Conservation (phyloP, 2,797 vertebrate genomes). For the Alosa sapidissima region DNA sequence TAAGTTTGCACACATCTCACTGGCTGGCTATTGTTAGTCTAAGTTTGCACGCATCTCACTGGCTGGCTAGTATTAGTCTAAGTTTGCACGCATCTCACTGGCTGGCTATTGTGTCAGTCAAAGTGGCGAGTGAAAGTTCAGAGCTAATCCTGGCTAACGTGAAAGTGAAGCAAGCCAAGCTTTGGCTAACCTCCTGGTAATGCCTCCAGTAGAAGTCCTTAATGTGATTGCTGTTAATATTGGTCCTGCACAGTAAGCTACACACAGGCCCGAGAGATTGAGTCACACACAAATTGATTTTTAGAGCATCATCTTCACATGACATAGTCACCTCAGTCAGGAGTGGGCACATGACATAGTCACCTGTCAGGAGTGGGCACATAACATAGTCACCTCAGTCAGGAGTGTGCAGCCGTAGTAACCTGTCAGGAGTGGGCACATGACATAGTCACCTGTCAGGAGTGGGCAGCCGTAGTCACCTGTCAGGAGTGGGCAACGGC, state of each 20-base stretch:
- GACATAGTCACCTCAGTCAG: not conserved
- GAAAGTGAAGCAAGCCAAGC: not conserved
- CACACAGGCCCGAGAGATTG: not conserved
- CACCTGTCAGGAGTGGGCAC: too few species aligned
- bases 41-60: slow-evolving; percentile 50
- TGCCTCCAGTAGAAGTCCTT: slow-evolving; percentile 26
- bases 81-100: not conserved
- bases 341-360: not conserved
- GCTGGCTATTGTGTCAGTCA: not conserved
- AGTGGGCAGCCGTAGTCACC: too few species aligned
- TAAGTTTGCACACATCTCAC: not conserved
- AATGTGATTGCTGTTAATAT: slow-evolving; percentile 4
- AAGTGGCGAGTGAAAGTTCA: slow-evolving; percentile 23
- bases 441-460: too few species aligned
- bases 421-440: too few species aligned
- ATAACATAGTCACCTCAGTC: not conserved
- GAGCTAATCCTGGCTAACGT: not conserved
- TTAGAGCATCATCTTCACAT: not conserved
- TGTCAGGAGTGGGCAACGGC: too few species aligned
- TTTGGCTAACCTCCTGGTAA: slow-evolving; percentile 27
- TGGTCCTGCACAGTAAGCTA: not conserved
- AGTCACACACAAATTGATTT: not conserved
- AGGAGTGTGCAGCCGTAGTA: not conserved
- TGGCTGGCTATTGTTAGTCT: slow-evolving; percentile 42
- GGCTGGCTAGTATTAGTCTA: too few species aligned